Evolutionary conservation across 2,113 vertebrate genomes (phyloP).

Genomic region (Nicator chloris): DNA sequence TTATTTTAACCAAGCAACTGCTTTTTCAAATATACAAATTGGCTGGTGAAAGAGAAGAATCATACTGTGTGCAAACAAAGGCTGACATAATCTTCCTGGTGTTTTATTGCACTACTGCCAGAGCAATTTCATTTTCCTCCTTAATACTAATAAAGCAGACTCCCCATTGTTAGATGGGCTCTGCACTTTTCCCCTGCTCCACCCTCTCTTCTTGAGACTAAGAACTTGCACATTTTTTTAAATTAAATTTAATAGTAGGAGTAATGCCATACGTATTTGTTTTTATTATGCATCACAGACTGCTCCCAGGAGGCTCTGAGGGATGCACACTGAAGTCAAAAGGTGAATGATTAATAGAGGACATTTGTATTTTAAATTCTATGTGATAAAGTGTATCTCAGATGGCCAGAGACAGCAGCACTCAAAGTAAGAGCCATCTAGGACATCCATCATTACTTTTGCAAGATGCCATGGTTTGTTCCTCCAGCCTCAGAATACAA

Average conservation of each 20-base stretch:
- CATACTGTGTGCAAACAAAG: conserved; percentile 64
- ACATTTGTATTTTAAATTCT: not conserved
- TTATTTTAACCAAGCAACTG: conserved; percentile 54
- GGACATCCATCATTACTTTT: not conserved
- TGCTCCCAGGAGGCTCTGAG: not conserved
- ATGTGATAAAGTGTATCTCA: not conserved
- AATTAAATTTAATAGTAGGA: not conserved
- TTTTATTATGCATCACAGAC: not conserved
- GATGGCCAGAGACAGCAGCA: not conserved
- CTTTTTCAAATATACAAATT: conserved; percentile 52
- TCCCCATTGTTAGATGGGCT: conserved; percentile 48
- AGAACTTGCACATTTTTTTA: not conserved
- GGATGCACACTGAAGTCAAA: not conserved
- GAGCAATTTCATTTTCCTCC: conserved; percentile 52
- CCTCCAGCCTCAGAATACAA: not conserved
- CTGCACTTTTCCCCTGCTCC: conserved; percentile 30
- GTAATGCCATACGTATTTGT: not conserved
- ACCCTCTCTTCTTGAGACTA: conserved; percentile 19
- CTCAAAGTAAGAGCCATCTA: not conserved
- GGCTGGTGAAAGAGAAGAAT: conserved; percentile 56
- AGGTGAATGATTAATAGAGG: not conserved
- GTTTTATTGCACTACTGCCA: conserved; percentile 47
- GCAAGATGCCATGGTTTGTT: not conserved
- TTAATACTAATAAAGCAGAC: conserved; percentile 29
- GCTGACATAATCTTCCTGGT: conserved; percentile 53